These are phyloP conservation scores for Halictus quadricinctus DNA, from an alignment of 2,888 invertebrate genomes.

Conservation along the genomic window DNA sequence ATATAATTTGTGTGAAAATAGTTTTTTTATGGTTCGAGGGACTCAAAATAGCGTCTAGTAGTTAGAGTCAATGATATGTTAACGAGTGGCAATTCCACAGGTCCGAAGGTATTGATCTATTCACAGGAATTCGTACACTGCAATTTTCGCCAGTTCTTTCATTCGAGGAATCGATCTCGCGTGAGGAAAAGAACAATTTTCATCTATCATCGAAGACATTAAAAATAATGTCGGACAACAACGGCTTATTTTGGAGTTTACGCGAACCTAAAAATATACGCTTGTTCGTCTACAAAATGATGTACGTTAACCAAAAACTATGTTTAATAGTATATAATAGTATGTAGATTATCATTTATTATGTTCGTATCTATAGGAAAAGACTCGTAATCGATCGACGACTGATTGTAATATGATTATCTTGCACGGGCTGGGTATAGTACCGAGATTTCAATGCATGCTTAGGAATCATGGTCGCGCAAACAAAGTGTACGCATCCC, in stretches of 20 bases:
- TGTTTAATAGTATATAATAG: not conserved
- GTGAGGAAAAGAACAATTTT: not conserved
- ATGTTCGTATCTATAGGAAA: not conserved
- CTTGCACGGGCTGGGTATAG: not conserved
- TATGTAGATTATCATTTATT: not conserved
- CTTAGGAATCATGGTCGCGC: not conserved
- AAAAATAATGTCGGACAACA: not conserved
- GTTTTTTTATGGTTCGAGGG: not conserved
- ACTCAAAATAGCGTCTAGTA: not conserved
- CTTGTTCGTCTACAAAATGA: not conserved
- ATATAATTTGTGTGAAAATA: not conserved
- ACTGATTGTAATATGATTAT: not conserved
- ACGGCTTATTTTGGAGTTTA: not conserved
- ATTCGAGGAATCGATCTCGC: conserved; percentile 2
- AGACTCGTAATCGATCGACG: not conserved
- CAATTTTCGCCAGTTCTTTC: not conserved
- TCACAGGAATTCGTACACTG: not conserved
- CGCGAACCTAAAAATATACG: not conserved
- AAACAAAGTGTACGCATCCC: not conserved
- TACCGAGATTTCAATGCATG: conserved; percentile 39
- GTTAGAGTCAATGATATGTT: not conserved
- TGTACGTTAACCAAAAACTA: not conserved
- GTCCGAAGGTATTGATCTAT: not conserved
- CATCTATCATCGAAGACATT: not conserved
- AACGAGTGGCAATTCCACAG: not conserved